Conservation (phyloP, 2,888 invertebrate genomes). For the Geophilus truncorum region DNA sequence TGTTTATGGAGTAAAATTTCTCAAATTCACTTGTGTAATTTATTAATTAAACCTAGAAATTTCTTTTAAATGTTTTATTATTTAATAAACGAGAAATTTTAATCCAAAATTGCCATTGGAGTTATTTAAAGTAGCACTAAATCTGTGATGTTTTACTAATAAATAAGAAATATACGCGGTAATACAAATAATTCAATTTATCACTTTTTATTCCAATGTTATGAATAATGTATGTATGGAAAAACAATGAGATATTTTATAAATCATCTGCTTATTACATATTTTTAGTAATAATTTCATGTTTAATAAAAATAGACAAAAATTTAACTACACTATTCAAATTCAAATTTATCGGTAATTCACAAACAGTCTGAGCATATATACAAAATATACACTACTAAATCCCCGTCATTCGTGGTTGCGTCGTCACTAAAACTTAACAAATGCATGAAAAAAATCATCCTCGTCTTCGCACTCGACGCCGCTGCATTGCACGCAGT, state of each 20-base stretch:
- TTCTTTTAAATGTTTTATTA: no score
- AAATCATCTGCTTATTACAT: slow-evolving; percentile 1
- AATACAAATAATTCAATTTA: not conserved
- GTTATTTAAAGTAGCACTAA: no score
- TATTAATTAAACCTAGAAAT: no score
- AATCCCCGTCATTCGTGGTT: not conserved
- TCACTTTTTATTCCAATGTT: not conserved
- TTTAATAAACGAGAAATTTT: no score
- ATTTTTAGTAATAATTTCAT: not conserved
- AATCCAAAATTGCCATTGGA: no score
- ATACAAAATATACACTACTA: slow-evolving; percentile 23
- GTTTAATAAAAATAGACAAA: slow-evolving; percentile 22
- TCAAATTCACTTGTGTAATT: no score
- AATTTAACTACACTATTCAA: slow-evolving; percentile 19
- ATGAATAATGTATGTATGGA: not conserved
- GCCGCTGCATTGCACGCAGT: not conserved
- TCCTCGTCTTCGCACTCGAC: not conserved
- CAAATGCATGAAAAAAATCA: slow-evolving; percentile 25
- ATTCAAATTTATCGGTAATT: slow-evolving; percentile 13
- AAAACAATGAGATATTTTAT: not conserved
- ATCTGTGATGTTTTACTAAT: no score
- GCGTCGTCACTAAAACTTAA: not conserved
- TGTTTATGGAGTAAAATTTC: no score
- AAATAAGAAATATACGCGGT: no score
- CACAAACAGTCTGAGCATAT: slow-evolving; percentile 10